phyloP scores from a whole-genome alignment of 92 coral and sea anemone genomes.

The Zoanthus sansibaricus region DNA sequence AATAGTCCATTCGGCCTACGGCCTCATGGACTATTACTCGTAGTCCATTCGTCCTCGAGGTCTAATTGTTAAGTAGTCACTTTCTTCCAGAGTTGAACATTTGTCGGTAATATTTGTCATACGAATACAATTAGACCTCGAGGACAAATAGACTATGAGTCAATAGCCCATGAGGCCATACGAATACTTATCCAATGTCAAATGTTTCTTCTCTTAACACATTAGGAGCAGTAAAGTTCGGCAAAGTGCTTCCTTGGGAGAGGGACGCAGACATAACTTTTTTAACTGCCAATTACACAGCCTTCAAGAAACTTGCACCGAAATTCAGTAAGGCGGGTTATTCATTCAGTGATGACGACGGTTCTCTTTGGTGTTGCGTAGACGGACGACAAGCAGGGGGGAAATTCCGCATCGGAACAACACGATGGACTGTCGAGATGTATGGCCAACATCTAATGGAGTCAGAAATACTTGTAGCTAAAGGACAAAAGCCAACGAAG shows the following conservation, averaged over 20 bases:
- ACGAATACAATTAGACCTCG: too few species aligned
- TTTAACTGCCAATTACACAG: conserved; percentile 91
- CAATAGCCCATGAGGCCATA: too few species aligned
- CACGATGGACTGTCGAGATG: conserved; percentile 89
- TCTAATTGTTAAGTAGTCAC: too few species aligned
- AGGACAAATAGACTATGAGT: too few species aligned
- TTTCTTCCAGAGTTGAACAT: too few species aligned
- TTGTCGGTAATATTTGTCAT: too few species aligned
- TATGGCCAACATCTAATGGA: conserved; percentile 98
- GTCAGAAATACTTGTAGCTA: conserved; percentile 88
- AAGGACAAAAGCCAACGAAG: conserved; percentile 94
- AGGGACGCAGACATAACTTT: conserved; percentile 99
- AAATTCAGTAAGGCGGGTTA: conserved; percentile 79
- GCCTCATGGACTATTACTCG: too few species aligned
- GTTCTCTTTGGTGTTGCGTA: conserved; percentile 91
- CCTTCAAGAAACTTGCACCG: conserved; percentile 79
- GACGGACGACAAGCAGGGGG: conserved; percentile 99
- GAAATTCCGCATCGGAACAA: conserved; percentile 77
- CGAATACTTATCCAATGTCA: too few species aligned
- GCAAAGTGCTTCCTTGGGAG: conserved; percentile 98
- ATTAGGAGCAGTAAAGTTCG: conserved; percentile 95
- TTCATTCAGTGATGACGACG: conserved; percentile 70
- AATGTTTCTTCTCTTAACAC: neutral
- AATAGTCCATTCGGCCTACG: too few species aligned
- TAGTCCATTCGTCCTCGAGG: too few species aligned